phyloP scores from a whole-genome alignment of 2,797 vertebrate species.

The Lepilemur septentrionalis region DNA sequence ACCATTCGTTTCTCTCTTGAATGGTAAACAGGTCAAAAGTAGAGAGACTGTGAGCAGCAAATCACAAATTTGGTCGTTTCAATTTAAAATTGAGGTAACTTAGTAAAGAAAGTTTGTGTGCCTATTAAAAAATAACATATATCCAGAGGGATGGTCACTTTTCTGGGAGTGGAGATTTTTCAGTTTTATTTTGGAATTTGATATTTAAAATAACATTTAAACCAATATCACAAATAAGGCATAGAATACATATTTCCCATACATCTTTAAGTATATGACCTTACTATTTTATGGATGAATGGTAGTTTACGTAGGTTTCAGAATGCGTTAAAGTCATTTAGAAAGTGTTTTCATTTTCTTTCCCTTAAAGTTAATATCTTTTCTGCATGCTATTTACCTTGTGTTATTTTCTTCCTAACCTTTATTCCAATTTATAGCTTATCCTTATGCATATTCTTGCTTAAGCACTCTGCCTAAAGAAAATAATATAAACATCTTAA shows the following conservation, averaged over 20 bases:
- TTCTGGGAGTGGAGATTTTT: neutral
- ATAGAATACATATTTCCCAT: slow-evolving; percentile 40
- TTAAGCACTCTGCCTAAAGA: slow-evolving; percentile 9
- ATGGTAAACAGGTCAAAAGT: neutral
- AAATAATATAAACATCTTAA: neutral
- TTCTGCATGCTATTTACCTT: slow-evolving; percentile 34
- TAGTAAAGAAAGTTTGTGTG: neutral
- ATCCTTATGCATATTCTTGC: slow-evolving; percentile 37
- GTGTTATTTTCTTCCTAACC: slow-evolving; percentile 25
- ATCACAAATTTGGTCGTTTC: neutral
- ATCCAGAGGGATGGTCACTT: neutral
- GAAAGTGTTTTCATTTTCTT: slow-evolving; percentile 53
- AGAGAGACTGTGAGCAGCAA: neutral
- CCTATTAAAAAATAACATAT: neutral
- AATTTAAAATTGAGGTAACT: neutral
- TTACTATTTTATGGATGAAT: slow-evolving; percentile 51
- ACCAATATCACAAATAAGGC: slow-evolving; percentile 11
- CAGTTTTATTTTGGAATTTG: slow-evolving; percentile 51
- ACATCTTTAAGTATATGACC: slow-evolving; percentile 25
- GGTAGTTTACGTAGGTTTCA: slow-evolving; percentile 43
- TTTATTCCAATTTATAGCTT: slow-evolving; percentile 38
- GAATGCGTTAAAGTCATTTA: slow-evolving; percentile 52
- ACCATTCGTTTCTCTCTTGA: neutral
- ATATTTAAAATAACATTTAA: slow-evolving; percentile 52
- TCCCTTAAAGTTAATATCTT: slow-evolving; percentile 41